These are phyloP conservation scores for Leptinotarsa texana DNA, from an alignment of 1,140 invertebrate species.

Conservation along the genomic window DNA sequence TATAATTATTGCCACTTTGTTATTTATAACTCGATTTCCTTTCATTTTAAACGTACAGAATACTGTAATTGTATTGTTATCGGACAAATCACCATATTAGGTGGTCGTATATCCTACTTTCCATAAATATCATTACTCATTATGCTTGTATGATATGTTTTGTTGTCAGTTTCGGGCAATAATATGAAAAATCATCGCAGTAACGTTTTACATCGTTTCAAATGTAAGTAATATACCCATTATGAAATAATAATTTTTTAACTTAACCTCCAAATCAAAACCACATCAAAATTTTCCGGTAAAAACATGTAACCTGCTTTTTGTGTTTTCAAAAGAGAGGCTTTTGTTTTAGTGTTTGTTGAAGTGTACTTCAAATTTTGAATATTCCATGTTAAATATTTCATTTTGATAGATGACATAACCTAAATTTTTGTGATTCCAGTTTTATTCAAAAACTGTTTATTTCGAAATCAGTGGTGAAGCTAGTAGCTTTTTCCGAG, in stretches of 20 bases:
- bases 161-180: background rate
- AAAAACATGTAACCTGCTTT: background rate
- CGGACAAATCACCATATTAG: no score
- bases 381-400: background rate
- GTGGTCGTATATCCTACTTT: no score
- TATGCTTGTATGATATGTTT: no score
- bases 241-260: background rate
- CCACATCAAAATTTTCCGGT: no score
- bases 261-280: conserved; percentile 1
- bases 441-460: background rate
- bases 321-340: background rate
- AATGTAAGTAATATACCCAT: background rate
- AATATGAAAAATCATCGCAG: conserved; percentile 10
- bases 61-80: no score
- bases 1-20: no score
- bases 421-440: conserved; percentile 9
- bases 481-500: background rate
- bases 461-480: background rate
- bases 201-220: conserved; percentile 2
- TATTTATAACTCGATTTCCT: no score
- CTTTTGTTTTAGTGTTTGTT: background rate
- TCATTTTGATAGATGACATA: conserved; percentile 20
- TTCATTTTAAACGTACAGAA: no score
- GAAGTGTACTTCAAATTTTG: no score
- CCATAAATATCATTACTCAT: no score